Percentiles rank a stretch among this genome's conserved stretches.
Evolutionary conservation across 1,140 invertebrate species (phyloP).

Genomic region (Zaprionus capensis): DNA sequence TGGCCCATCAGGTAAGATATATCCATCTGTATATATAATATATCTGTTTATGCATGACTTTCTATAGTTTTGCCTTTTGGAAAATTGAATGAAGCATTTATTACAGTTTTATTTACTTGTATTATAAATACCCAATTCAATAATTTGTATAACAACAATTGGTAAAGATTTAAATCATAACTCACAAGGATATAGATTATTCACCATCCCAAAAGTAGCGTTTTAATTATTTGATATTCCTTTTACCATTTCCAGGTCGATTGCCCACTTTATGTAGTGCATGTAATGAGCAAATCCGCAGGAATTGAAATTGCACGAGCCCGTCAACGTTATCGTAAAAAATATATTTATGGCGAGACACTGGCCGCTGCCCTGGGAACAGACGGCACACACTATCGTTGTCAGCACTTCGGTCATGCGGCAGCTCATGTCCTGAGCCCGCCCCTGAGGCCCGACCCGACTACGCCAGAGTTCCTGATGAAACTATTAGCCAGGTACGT

Average conservation of each 20-base stretch:
- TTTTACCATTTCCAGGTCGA: constrained; percentile 51
- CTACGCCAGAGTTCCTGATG: constrained; percentile 93
- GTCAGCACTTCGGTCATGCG: constrained; percentile 77
- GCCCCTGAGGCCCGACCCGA: constrained; percentile 89
- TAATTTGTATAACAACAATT: no score
- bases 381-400: constrained; percentile 76
- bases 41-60: no score
- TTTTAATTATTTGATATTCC: no score
- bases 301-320: constrained; percentile 87
- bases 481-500: constrained; percentile 94
- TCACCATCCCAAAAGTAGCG: no score
- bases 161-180: no score
- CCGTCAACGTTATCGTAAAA: constrained; percentile 84
- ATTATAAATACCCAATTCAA: not conserved
- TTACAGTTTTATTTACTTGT: not conserved
- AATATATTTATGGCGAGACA: constrained; percentile 91
- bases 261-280: constrained; percentile 89
- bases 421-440: constrained; percentile 88
- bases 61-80: no score
- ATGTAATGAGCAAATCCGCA: constrained; percentile 90
- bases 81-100: not conserved
- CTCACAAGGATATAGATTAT: no score
- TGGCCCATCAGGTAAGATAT: constrained; percentile 92
- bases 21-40: not conserved
- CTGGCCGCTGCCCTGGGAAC: constrained; percentile 89